phyloP scores from a whole-genome alignment of 2,888 invertebrate genomes.

The Leucozona laternaria region DNA sequence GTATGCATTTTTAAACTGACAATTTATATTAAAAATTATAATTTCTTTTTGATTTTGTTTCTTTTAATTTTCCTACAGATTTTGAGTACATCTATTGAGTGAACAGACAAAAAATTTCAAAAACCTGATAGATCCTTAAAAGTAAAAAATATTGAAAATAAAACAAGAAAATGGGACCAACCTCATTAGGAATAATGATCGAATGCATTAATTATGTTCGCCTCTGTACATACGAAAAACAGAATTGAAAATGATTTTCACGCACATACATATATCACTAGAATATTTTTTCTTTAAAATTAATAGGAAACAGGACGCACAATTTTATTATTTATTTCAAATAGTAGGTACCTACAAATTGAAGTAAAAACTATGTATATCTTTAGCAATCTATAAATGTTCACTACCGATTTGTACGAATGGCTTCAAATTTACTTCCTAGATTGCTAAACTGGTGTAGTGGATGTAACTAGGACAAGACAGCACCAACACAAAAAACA shows the following conservation, averaged over 20 bases:
- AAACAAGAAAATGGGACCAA: constrained; percentile 42
- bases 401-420: constrained; percentile 29
- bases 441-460: background rate
- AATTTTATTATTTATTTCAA: constrained; percentile 63
- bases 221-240: constrained; percentile 31
- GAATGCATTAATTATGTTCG: constrained; percentile 58
- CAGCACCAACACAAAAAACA: constrained; percentile 34
- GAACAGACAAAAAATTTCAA: background rate
- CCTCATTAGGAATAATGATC: constrained; percentile 62
- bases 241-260: background rate
- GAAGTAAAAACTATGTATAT: constrained; percentile 57
- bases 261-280: constrained; percentile 13
- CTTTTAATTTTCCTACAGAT: background rate
- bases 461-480: constrained; percentile 35
- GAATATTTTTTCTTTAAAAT: background rate
- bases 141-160: background rate
- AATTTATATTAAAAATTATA: constrained; percentile 20
- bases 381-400: constrained; percentile 50
- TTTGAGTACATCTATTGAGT: constrained; percentile 9
- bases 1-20: constrained; percentile 71
- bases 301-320: constrained; percentile 47
- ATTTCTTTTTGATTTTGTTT: background rate
- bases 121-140: constrained; percentile 22
- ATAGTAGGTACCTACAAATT: constrained; percentile 55
- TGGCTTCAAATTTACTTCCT: constrained; percentile 10